Base-by-base conservation (phyloP, 2,888 invertebrate genomes). In the Dryobota labecula region DNA sequence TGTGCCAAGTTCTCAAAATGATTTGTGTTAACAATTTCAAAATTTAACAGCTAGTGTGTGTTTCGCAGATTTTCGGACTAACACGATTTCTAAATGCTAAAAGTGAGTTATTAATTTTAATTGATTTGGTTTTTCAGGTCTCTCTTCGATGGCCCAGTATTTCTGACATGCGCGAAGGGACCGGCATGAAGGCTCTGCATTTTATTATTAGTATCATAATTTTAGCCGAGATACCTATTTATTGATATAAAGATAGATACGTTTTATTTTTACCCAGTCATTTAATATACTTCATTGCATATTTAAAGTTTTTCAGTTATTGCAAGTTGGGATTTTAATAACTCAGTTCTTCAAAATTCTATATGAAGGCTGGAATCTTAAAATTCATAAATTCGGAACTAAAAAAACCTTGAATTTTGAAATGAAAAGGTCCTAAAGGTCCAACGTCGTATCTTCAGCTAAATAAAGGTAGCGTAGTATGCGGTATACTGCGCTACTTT, bases 121-220 rank as follows among this genome's bases (percentile, higher is more conserved):
- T 84, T 69, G 67, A 82, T 86, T 75, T 83, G 76, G 38, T 76
- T 87, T 92, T 92, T 86, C 92, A 92, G 92, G 83, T 89, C 86
- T 18, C 72, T 83, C 41, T 78, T 85, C 77, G 86, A 83, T 58
- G 45, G 56, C 33, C 83, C 80, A 70, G 69, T 76, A 43, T 90
- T 84, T 86, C 75, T 90, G 78, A 64, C 63, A 71, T 90, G 85
- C 72, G 81, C 86, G 38, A 64, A 73, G 54, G 71, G 76, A 66
- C 53, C 70, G 45, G 66, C 61, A 36, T 84, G 76, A 78, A 56
- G 71, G 49, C 45, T 70, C 24, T n/a, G 54, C 11, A 38, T 38
- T n/a, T 36, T 33, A 20, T 18, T 18, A 57, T 20, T 43, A 72
- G 49, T 78, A n/a, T n/a, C n/a, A n/a, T n/a, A n/a, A n/a, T n/a